phyloP scores from a whole-genome alignment of 2,113 vertebrate species.

The Spilogale gracilis region DNA sequence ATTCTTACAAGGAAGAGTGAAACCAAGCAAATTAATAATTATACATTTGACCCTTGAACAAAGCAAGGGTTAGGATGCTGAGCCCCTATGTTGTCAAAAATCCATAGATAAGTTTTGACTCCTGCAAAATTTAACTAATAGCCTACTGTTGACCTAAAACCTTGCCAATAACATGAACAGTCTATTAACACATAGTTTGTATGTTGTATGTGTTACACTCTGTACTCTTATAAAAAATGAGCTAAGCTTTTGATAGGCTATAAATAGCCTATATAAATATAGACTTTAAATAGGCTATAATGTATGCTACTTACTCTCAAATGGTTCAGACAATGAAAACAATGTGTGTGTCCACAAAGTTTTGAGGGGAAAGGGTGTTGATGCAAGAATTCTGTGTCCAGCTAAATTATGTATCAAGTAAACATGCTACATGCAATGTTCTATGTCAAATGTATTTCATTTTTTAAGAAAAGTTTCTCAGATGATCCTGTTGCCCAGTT shows the following conservation, averaged over 20 bases:
- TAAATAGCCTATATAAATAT: too few species aligned
- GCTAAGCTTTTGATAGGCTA: background rate
- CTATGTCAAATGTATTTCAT: background rate
- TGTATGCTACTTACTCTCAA: background rate
- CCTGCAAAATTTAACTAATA: background rate
- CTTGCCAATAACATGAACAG: background rate
- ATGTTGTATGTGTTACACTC: background rate
- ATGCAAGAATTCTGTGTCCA: background rate
- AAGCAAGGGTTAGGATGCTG: background rate
- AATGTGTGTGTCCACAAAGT: background rate
- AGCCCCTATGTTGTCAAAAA: background rate
- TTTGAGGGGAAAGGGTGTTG: background rate
- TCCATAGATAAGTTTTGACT: background rate
- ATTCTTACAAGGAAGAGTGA: background rate
- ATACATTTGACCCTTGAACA: background rate
- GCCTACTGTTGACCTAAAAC: background rate
- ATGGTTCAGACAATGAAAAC: background rate
- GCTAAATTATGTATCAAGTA: background rate
- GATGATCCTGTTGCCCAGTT: background rate
- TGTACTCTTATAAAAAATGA: background rate
- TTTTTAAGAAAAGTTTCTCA: background rate
- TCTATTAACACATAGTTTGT: background rate
- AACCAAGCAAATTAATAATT: background rate
- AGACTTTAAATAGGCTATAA: background rate
- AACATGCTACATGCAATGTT: background rate